Evolutionary conservation across 1,140 invertebrate species (phyloP).

Genomic region (Macrosteles quadrilineatus): DNA sequence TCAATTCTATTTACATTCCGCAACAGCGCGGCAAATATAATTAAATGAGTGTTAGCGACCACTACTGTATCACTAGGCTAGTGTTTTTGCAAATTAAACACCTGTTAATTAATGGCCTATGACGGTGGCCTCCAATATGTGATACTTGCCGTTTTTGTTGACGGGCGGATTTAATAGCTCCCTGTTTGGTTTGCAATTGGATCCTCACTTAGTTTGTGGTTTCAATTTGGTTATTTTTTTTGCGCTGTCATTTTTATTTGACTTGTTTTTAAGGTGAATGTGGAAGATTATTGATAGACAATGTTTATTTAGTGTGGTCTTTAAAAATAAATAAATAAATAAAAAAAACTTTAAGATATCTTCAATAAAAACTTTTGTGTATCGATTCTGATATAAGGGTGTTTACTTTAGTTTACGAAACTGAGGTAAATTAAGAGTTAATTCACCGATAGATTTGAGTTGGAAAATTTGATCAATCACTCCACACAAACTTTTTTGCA

Average conservation of each 20-base stretch:
- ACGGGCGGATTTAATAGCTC: not conserved
- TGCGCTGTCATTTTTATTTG: not conserved
- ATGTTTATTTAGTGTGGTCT: too few relatives aligned
- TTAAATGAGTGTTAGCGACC: not conserved
- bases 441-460: too few relatives aligned
- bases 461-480: too few relatives aligned
- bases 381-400: too few relatives aligned
- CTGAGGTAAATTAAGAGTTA: too few relatives aligned
- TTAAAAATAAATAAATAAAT: too few relatives aligned
- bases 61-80: not conserved
- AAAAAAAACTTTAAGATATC: too few relatives aligned
- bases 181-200: not conserved
- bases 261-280: too few relatives aligned
- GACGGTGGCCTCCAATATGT: not conserved
- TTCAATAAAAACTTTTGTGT: too few relatives aligned
- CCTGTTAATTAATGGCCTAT: slow-evolving; percentile 3
- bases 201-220: not conserved
- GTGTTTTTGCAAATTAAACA: slow-evolving; percentile 10
- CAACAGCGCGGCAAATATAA: not conserved
- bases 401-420: too few relatives aligned
- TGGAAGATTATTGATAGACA: too few relatives aligned
- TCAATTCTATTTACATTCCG: not conserved
- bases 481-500: too few relatives aligned
- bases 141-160: not conserved
- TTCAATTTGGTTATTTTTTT: not conserved